Evolutionary conservation across 2,113 vertebrate species (phyloP), one percentile per base, ranked within the genome.

Genomic region (Prietella phreatophila): DNA sequence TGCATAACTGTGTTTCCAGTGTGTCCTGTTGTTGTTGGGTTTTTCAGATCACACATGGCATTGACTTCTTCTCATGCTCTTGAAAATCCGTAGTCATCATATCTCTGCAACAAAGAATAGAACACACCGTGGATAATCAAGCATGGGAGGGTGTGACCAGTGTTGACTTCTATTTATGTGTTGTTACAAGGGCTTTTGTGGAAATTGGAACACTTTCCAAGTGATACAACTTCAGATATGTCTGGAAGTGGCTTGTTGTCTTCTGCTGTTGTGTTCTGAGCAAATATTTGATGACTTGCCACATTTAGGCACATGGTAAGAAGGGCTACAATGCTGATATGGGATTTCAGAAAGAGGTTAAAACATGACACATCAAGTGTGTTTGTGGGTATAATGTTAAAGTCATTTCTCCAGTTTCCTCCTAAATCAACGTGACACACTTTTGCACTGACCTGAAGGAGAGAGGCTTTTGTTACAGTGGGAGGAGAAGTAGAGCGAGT

Each of bases 381-480:
- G 47, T 82, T 65, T 67, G 1, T 88, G 22, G 4, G 82, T 89
- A 20, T 56, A 89, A 69, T 89, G 56, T 56, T 33, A 27, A 61
- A 82, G 55, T 42, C 69, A 25, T 47, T 80, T 56, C 53, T 75
- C 56, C 8, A 47, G 55, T 86, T 88, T 50, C 75, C 75, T 60
- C 25, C 33, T 27, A 85, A 88, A 85, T 79, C 55, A 58, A 30
- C 30, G 47, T 86, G 81, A 86, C 87, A 58, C 69, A 89, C 84
- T 91, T 83, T 89, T 90, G 80, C 90, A 87, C 89, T 85, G 73
- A 90, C 92, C 92, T 92, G 84, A 65, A 89, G 90, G 91, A 93
- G 90, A 89, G 90, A 91, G 89, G 93, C 93, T 88, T 91, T 89
- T 91, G 82, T 91, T 90, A 89, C 91, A 87, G 90, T 87, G 90